These are phyloP conservation scores for Pelodiscus sinensis DNA, from an alignment of 2,113 vertebrate genomes.

Conservation along the genomic window DNA sequence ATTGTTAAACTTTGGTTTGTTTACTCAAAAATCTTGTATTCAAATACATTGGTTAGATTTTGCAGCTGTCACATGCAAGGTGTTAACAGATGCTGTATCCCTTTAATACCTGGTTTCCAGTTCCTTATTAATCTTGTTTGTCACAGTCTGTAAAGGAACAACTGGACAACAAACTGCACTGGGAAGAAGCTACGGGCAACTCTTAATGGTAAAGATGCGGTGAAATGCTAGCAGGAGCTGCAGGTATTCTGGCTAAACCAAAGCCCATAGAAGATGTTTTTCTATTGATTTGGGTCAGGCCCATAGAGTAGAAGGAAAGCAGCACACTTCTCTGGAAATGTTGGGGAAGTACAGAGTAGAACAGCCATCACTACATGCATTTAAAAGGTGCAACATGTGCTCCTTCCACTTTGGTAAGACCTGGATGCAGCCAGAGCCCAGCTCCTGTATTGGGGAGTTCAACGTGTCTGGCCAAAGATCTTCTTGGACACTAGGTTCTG, in stretches of 20 bases:
- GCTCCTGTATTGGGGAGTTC: not conserved
- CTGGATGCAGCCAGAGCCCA: not conserved
- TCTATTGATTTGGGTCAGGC: not conserved
- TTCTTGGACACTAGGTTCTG: not conserved
- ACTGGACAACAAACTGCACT: not conserved
- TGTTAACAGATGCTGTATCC: not conserved
- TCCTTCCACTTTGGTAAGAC: not conserved
- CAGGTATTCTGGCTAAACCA: not conserved
- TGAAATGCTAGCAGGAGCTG: not conserved
- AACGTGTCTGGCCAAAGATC: not conserved
- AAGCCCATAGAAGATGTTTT: not conserved
- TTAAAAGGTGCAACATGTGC: fast-evolving
- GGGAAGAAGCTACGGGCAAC: not conserved
- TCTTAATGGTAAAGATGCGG: not conserved
- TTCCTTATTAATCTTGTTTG: not conserved
- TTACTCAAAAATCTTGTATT: not conserved
- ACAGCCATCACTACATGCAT: not conserved
- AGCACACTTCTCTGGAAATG: not conserved
- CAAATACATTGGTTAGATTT: fast-evolving
- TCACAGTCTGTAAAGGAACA: not conserved
- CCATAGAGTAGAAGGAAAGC: fast-evolving
- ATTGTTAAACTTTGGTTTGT: fast-evolving
- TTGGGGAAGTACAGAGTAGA: not conserved
- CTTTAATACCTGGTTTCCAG: not conserved
- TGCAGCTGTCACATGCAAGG: fast-evolving